phyloP scores from a whole-genome alignment of 2,113 vertebrate genomes.

The Engraulis encrasicolus region DNA sequence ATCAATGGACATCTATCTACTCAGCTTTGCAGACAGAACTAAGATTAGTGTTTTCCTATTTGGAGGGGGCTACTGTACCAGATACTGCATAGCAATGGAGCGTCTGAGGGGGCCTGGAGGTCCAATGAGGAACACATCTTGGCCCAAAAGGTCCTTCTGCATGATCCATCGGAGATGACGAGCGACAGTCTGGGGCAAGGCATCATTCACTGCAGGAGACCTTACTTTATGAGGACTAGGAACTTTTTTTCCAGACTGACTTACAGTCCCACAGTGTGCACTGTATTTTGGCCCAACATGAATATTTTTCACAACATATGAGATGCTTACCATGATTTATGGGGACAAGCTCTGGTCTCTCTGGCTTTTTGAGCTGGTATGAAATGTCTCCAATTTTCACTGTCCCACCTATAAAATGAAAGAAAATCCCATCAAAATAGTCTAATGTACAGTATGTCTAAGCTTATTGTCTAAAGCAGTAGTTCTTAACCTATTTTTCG shows the following conservation, averaged over 20 bases:
- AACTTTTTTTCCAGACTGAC: too few species aligned
- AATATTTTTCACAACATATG: too few species aligned
- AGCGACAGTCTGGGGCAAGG: conserved; percentile 81
- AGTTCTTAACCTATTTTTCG: too few species aligned
- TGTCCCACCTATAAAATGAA: conserved; percentile 82
- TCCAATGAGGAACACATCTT: conserved; percentile 96
- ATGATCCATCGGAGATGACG: conserved; percentile 98
- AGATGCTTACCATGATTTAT: conserved; percentile 90
- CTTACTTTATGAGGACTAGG: too few species aligned
- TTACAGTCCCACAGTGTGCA: too few species aligned
- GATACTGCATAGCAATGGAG: conserved; percentile 97
- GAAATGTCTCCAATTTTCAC: conserved; percentile 92
- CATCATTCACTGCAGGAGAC: conserved; percentile 80
- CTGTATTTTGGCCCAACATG: too few species aligned
- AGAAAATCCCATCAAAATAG: too few species aligned
- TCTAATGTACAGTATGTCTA: too few species aligned
- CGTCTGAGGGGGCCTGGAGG: conserved; percentile 93
- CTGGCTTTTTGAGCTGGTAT: conserved; percentile 86
- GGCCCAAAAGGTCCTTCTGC: conserved; percentile 97
- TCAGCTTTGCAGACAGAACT: too few species aligned
- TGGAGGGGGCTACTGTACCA: conserved; percentile 76
- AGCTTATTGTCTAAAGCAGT: too few species aligned
- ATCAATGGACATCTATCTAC: too few species aligned
- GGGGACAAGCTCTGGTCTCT: conserved; percentile 92
- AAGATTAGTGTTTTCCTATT: neutral